Percentiles rank a stretch among this genome's conserved stretches.
Evolutionary conservation across 1,140 invertebrate species (phyloP).

Genomic region (Homarus americanus): DNA sequence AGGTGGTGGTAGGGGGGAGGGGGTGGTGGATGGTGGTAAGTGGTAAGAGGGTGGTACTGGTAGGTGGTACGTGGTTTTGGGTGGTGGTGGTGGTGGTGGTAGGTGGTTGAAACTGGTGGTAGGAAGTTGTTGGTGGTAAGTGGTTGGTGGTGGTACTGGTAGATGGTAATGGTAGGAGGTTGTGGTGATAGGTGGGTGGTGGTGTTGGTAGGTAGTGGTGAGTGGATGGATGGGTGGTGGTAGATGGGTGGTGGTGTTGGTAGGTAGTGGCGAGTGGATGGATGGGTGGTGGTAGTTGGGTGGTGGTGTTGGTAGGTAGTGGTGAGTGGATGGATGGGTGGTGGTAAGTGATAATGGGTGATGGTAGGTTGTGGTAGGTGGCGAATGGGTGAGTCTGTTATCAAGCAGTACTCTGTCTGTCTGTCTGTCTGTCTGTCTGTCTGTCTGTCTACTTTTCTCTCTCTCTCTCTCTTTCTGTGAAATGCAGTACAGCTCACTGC

Average conservation of each 20-base stretch:
- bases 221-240: not conserved
- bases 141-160: not conserved
- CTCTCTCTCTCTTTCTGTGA: too few species aligned
- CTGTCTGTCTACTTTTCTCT: too few species aligned
- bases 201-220: not conserved
- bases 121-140: not conserved
- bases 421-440: too few species aligned
- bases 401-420: not conserved
- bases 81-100: not conserved
- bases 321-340: not conserved
- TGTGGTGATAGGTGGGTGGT: not conserved
- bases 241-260: not conserved
- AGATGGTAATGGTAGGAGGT: not conserved
- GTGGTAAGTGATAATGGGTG: not conserved
- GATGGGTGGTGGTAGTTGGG: not conserved
- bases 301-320: not conserved
- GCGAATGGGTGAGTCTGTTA: not conserved
- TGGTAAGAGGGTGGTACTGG: not conserved
- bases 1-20: not conserved
- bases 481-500: too few species aligned
- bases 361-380: not conserved
- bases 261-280: not conserved
- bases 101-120: too few species aligned
- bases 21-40: not conserved
- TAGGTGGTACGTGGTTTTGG: not conserved